Conservation (phyloP, 2,797 vertebrate genomes). For the Iguana delicatissima region DNA sequence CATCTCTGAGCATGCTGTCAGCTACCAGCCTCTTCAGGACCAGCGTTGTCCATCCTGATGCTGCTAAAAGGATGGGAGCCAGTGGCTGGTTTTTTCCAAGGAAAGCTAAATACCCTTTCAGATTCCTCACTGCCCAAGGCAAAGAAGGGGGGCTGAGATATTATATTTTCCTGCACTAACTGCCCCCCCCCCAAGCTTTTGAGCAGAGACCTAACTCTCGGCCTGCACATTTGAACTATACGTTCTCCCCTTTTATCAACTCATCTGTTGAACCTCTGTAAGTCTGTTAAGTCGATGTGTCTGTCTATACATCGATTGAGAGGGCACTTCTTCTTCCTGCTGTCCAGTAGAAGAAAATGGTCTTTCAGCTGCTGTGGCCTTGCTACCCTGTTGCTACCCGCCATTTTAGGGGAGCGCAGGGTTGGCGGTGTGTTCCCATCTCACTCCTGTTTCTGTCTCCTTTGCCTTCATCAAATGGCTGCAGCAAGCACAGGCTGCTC, state of each 20-base stretch:
- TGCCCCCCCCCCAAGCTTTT: neutral
- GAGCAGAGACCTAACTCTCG: neutral
- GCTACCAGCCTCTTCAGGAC: neutral
- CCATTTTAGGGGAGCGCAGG: conserved; percentile 45
- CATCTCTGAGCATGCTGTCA: neutral
- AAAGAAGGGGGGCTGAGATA: neutral
- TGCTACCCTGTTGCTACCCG: conserved; percentile 18
- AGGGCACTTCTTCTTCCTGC: neutral
- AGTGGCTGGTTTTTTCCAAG: neutral
- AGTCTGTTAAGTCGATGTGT: neutral
- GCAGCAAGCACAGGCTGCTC: conserved; percentile 48
- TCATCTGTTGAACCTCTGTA: neutral
- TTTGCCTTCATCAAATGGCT: conserved; percentile 54
- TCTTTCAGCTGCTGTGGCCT: neutral
- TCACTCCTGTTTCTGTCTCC: conserved; percentile 38
- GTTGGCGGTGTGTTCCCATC: conserved; percentile 26
- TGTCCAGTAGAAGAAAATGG: neutral
- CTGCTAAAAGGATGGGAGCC: neutral
- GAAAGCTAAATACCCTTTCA: neutral
- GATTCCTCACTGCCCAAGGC: neutral
- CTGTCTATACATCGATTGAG: neutral
- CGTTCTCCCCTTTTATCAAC: neutral
- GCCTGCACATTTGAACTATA: neutral
- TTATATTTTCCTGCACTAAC: neutral
- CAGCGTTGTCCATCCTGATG: neutral